Percentiles rank a stretch among this genome's conserved stretches.
Evolutionary conservation across 2,797 vertebrate genomes (phyloP).

Genomic region (Acipenser transmontanus): DNA sequence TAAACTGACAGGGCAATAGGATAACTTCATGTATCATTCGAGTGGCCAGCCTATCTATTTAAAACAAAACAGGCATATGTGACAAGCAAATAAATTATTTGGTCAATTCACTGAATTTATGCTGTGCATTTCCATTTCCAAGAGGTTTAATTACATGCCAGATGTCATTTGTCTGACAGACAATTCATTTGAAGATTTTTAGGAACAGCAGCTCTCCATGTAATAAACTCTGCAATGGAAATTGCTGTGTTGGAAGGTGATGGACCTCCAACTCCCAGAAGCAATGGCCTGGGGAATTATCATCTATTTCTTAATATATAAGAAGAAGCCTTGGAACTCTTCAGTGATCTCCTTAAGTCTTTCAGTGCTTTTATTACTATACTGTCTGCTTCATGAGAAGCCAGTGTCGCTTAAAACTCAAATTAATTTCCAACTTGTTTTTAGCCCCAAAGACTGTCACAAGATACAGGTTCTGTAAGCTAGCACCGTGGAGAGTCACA

Average conservation of each 20-base stretch:
- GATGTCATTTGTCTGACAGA: conserved; percentile 15
- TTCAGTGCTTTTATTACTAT: neutral
- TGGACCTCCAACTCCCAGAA: conserved; percentile 2
- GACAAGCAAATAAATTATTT: conserved; percentile 15
- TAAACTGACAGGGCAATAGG: neutral
- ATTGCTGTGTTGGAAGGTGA: conserved; percentile 6
- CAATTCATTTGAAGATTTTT: conserved; percentile 6
- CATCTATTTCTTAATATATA: conserved; percentile 5
- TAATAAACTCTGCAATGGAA: neutral
- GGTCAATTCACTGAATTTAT: neutral
- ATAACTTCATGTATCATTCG: neutral
- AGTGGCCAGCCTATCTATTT: conserved; percentile 25
- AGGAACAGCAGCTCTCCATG: neutral
- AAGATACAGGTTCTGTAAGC: too few relatives aligned
- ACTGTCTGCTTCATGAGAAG: neutral
- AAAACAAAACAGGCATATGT: conserved; percentile 3
- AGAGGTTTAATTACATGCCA: conserved; percentile 15
- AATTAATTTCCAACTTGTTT: neutral
- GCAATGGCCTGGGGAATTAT: conserved; percentile 6
- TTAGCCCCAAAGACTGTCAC: neutral
- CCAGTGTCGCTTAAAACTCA: conserved; percentile 9
- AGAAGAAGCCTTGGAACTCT: conserved; percentile 8
- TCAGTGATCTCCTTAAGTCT: conserved; percentile 1
- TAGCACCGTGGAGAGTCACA: too few relatives aligned
- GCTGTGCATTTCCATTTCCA: neutral